Conservation (phyloP, 2,888 invertebrate species). For the Polydrusus pterygomalis region DNA sequence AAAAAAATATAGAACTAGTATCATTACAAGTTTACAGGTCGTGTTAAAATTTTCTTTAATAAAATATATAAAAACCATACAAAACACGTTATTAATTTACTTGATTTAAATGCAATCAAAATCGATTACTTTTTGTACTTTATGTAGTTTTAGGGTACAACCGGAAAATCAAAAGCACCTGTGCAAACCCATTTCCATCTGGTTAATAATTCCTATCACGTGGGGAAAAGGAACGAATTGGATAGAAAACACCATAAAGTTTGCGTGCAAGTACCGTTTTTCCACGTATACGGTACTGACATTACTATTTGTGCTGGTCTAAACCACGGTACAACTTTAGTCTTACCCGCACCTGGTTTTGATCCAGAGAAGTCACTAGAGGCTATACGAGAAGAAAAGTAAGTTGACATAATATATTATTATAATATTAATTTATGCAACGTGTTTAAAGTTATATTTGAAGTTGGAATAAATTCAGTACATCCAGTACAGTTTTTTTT, state of each 20-base stretch:
- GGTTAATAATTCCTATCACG: constrained; percentile 83
- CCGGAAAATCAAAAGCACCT: constrained; percentile 85
- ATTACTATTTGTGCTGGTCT: constrained; percentile 76
- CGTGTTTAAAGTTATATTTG: too few relatives aligned
- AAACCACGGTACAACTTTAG: constrained; percentile 77
- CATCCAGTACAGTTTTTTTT: too few relatives aligned
- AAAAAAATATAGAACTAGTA: too few relatives aligned
- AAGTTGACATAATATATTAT: constrained; percentile 58
- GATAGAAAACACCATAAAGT: constrained; percentile 73
- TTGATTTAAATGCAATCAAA: too few relatives aligned
- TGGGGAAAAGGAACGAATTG: constrained; percentile 74
- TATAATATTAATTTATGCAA: too few relatives aligned
- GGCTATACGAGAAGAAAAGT: constrained; percentile 81
- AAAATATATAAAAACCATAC: too few relatives aligned
- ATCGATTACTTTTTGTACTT: not conserved
- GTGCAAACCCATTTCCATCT: constrained; percentile 81
- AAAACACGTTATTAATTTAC: too few relatives aligned
- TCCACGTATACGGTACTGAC: constrained; percentile 87
- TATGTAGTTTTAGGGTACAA: constrained; percentile 68
- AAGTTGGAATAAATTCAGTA: too few relatives aligned
- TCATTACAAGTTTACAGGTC: too few relatives aligned
- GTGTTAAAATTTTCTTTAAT: too few relatives aligned
- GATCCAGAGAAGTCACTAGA: constrained; percentile 78
- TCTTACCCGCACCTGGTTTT: constrained; percentile 77
- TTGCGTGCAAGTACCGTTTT: constrained; percentile 84